Conservation (phyloP, 2,113 vertebrate species). For the Pheucticus melanocephalus region DNA sequence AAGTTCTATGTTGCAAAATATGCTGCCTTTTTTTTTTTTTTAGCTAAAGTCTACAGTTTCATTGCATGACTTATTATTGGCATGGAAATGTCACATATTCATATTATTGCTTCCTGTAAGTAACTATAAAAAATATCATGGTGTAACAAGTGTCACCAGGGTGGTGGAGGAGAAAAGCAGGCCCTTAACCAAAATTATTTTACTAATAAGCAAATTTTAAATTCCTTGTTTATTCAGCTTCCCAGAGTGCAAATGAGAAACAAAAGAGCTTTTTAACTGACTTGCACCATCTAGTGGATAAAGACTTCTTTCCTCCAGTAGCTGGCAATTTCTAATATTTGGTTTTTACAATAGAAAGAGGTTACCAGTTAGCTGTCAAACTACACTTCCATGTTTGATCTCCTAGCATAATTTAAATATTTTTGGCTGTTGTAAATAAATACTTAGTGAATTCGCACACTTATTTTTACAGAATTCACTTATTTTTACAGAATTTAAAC, state of each 20-base stretch:
- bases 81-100: background rate
- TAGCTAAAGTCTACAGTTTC: background rate
- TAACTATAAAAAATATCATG: background rate
- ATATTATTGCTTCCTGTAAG: background rate
- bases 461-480: background rate
- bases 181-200: background rate
- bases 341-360: background rate
- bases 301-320: background rate
- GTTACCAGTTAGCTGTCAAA: background rate
- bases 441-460: background rate
- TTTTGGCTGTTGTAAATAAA: background rate
- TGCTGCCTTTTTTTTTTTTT: background rate
- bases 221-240: background rate
- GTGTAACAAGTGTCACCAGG: background rate
- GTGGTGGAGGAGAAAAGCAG: background rate
- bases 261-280: background rate
- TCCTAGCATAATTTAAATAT: background rate
- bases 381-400: background rate
- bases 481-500: background rate
- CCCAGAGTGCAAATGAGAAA: background rate
- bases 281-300: constrained; percentile 45
- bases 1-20: background rate
- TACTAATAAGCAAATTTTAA: background rate
- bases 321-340: background rate
- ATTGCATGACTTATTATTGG: background rate